Conservation (phyloP, 2,113 vertebrate genomes). For the Anolis carolinensis region DNA sequence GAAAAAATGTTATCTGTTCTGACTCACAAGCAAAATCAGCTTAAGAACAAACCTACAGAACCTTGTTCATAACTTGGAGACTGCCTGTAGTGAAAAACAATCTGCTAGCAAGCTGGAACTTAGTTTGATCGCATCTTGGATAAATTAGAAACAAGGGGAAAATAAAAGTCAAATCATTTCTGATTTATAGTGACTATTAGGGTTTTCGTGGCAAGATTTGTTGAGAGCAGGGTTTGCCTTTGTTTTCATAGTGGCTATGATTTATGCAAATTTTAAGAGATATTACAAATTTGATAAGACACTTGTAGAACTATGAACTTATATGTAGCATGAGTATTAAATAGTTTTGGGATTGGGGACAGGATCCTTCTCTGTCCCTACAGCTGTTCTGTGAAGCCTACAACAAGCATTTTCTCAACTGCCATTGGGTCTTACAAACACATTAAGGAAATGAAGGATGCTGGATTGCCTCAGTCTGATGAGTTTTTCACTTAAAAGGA, state of each 20-base stretch:
- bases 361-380: neutral
- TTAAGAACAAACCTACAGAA: too few species aligned
- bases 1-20: too few species aligned
- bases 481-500: neutral
- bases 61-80: too few species aligned
- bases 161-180: neutral
- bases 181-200: too few species aligned
- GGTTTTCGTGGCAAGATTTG: too few species aligned
- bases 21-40: too few species aligned
- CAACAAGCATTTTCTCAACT: neutral
- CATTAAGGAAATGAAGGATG: neutral
- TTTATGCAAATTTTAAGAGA: neutral
- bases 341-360: neutral
- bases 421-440: neutral
- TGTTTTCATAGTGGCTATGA: neutral
- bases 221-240: too few species aligned
- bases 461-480: neutral
- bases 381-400: neutral
- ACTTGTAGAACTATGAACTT: neutral
- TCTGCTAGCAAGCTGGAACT: neutral
- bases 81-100: too few species aligned
- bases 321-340: neutral
- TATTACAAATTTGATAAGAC: neutral
- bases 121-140: neutral
- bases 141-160: neutral